Base-by-base conservation (phyloP, 2,888 invertebrate species). In the Drosophila affinis region DNA sequence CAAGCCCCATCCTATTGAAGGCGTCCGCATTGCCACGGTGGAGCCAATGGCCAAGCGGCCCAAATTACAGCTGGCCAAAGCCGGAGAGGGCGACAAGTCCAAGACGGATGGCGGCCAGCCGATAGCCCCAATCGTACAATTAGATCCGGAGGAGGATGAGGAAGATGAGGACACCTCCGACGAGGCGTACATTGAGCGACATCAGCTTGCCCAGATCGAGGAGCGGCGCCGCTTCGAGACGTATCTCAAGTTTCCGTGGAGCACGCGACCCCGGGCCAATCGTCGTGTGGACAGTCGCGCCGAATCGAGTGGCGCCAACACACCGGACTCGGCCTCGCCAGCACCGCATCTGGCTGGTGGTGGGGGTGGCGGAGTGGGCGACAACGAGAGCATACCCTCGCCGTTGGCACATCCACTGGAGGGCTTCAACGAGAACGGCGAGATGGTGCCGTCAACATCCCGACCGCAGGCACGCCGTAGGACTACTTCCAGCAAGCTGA, bases 141-240 rank as follows among this genome's bases (percentile, higher is more conserved):
- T 48, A 5, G 55, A 32, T 5, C 58, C 57, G 32, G 57, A 75
- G n/a, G 75, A 67, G 27, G 44, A 47, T 0, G 57, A 56, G 3
- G 68, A 94, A 94, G 93, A 94, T 58, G 98, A 98, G 91, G 97
- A 98, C 91, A 93, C 96, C 68, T 95, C 96, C 0, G 97, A 98
- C 69, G 95, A 95, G 68, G 94, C 95, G 0, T 95, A 95, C 80
- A 90, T 93, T 4, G 90, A 93, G 48, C 94, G 98, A 3, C 98
- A 98, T 92, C 94, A 95, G 56, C 95, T 95, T 75, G 92, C 92
- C 7, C 78, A 92, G 12, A 59, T 88, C 12, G 96, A 96, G 77
- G 98, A 98, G 92, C 95, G 96, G 74, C 95, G 95, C 87, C 95
- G 96, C 78, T 92, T 92, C 65, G 90, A 91, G 81, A 91, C 92